Conservation (phyloP, 2,113 vertebrate species). For the Tragelaphus buxtoni region DNA sequence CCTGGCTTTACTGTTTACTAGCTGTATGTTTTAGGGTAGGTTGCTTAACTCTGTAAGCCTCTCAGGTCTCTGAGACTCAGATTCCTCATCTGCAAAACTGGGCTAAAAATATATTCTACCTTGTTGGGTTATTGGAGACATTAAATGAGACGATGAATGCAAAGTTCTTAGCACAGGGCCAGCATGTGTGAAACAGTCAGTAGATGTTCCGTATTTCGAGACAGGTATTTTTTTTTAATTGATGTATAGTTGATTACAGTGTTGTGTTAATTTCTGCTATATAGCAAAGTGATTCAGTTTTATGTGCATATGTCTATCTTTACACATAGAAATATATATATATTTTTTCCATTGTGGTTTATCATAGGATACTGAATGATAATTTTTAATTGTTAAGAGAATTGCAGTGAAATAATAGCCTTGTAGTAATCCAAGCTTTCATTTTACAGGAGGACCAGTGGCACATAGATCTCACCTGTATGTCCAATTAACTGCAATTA, state of each 20-base stretch:
- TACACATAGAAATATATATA: not conserved
- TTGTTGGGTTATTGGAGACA: not conserved
- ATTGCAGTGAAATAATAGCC: not conserved
- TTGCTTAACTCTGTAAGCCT: not conserved
- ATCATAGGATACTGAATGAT: not conserved
- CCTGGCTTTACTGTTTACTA: not conserved
- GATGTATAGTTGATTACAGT: not conserved
- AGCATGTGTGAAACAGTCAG: not conserved
- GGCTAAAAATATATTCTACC: not conserved
- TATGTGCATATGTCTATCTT: not conserved
- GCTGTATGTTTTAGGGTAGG: not conserved
- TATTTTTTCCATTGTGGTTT: not conserved
- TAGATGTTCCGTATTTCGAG: not conserved
- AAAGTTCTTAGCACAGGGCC: not conserved
- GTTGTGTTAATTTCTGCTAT: not conserved
- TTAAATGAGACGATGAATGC: not conserved
- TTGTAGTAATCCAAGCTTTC: not conserved
- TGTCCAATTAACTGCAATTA: not conserved
- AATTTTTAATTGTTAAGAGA: conserved; percentile 23
- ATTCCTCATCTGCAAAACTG: not conserved
- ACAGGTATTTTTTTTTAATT: not conserved
- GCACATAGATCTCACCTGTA: not conserved
- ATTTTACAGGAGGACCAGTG: not conserved
- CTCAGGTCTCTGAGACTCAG: not conserved
- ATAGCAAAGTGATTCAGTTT: not conserved